Conservation (phyloP, 2,888 invertebrate species). For the Megamerina dolium region DNA sequence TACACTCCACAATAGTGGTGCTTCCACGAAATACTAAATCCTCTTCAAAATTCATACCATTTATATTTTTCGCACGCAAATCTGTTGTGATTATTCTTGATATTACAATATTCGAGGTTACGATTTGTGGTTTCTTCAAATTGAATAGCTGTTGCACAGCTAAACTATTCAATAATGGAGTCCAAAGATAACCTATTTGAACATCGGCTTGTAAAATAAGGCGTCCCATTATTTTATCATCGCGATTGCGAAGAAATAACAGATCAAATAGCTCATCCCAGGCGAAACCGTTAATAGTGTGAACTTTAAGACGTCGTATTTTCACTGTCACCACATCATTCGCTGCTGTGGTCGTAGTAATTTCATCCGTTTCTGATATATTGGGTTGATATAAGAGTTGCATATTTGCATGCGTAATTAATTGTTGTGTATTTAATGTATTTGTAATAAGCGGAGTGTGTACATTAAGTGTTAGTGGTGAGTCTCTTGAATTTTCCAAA, state of each 20-base stretch:
- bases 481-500: slow-evolving; percentile 11
- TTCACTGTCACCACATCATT: slow-evolving; percentile 10
- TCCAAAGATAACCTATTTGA: slow-evolving; percentile 25
- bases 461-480: slow-evolving; percentile 24
- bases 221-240: slow-evolving; percentile 31
- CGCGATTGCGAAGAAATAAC: slow-evolving; percentile 35
- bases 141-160: slow-evolving; percentile 34
- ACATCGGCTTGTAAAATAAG: slow-evolving; percentile 31
- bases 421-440: slow-evolving; percentile 24
- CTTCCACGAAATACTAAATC: slow-evolving; percentile 37
- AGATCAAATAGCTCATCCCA: slow-evolving; percentile 36
- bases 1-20: slow-evolving; percentile 33
- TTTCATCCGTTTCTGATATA: neutral
- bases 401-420: slow-evolving; percentile 28
- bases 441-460: slow-evolving; percentile 24
- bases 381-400: slow-evolving; percentile 11
- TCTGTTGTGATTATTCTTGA: slow-evolving; percentile 30
- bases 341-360: slow-evolving; percentile 8
- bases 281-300: slow-evolving; percentile 31
- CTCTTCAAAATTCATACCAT: slow-evolving; percentile 35
- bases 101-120: slow-evolving; percentile 34
- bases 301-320: slow-evolving; percentile 21
- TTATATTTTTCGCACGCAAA: slow-evolving; percentile 29
- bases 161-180: slow-evolving; percentile 31
- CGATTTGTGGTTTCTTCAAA: slow-evolving; percentile 31